Base-by-base conservation (phyloP, 2,888 invertebrate genomes). In the Molorchus minor region DNA sequence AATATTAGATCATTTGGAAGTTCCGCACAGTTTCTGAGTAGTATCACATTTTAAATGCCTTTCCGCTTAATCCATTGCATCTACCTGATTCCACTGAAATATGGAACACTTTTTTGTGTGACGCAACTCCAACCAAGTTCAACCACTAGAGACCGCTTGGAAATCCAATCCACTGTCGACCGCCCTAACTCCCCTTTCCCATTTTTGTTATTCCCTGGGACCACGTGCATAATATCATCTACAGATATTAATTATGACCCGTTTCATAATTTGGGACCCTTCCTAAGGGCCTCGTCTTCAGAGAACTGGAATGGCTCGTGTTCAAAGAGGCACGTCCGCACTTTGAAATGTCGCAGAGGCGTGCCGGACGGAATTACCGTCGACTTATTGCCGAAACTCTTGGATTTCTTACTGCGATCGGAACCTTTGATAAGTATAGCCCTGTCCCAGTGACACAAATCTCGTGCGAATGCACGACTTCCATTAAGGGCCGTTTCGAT, bases 361-460 rank as follows among this genome's bases (percentile, higher is more conserved):
- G 68, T 70, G 72, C 68, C 68, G 61, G 61, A 64, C 66, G 36
- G 68, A 71, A 71, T 71, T 68, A 68, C 72, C 60, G 64, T 61
- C 71, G 73, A 73, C 67, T 73, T 73, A 72, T 73, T 69, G 65
- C 69, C 55, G 51, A 67, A 71, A 72, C 69, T 72, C 71, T 59
- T 63, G 70, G 70, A 73, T 69, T 70, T 71, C 70, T 70, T 67
- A 62, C 56, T 52, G 58, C 54, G 71, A 71, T 71, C 71, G 67
- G 65, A 55, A 54, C 64, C 60, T 64, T 64, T 65, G 71, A 73
- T 71, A 71, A 62, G 51, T 64, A 58, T 47, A n/a, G n/a, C n/a
- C n/a, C n/a, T n/a, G 59, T 49, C 61, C 56, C 58, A 64, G 65
- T 56, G 64, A 61, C 65, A 64, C 66, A 70, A 68, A 68, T 68